These are phyloP conservation scores for Anagrus nilaparvatae DNA, from an alignment of 1,140 invertebrate genomes.

Conservation along the genomic window DNA sequence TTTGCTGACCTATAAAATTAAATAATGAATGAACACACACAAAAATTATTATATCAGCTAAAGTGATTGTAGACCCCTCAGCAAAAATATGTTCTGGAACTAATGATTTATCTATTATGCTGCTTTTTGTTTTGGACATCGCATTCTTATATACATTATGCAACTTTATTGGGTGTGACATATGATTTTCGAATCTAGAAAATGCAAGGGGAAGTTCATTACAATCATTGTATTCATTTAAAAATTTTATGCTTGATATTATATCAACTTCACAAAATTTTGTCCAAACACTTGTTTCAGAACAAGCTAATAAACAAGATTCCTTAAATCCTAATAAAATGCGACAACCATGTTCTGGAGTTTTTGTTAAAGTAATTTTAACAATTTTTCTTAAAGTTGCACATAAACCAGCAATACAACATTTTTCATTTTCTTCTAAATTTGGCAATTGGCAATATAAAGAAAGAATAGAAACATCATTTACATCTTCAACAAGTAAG, in stretches of 20 bases:
- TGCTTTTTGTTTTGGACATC: conserved; percentile 43
- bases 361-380: conserved; percentile 28
- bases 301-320: conserved; percentile 68
- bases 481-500: conserved; percentile 20
- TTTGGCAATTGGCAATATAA: conserved; percentile 47
- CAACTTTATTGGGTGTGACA: conserved; percentile 71
- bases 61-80: conserved; percentile 71
- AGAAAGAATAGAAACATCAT: conserved; percentile 29
- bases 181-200: conserved; percentile 72
- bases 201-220: conserved; percentile 49
- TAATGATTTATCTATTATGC: conserved; percentile 15
- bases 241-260: conserved; percentile 43
- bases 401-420: conserved; percentile 58
- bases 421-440: conserved; percentile 44
- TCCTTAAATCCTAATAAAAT: conserved; percentile 64
- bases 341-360: conserved; percentile 33
- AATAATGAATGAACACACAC: conserved; percentile 60
- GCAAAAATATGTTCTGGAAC: conserved; percentile 59
- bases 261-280: conserved; percentile 85
- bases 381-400: conserved; percentile 58
- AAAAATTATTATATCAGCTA: conserved; percentile 76
- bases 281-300: conserved; percentile 82
- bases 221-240: conserved; percentile 9
- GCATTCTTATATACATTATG: conserved; percentile 79
- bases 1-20: conserved; percentile 37